Evolutionary conservation across 2,797 vertebrate species (phyloP).

Genomic region (Diglossa cyanea): DNA sequence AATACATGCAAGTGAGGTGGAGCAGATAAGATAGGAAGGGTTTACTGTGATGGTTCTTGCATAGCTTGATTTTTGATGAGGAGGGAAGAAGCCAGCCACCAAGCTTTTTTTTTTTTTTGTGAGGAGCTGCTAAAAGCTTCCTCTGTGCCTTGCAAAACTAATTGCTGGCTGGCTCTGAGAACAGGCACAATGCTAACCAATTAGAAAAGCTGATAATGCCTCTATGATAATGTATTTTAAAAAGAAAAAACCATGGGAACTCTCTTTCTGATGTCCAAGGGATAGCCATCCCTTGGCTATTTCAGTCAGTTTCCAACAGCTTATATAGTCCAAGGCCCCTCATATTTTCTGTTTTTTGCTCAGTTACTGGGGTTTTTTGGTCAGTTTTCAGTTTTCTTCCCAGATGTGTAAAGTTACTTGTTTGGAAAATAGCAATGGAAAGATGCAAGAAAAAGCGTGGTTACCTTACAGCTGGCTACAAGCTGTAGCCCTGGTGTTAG

Average conservation of each 20-base stretch:
- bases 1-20: background rate
- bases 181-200: background rate
- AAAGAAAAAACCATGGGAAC: background rate
- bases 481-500: background rate
- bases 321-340: background rate
- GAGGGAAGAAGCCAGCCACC: background rate
- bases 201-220: background rate
- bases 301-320: background rate
- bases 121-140: background rate
- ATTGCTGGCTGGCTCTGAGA: background rate
- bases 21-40: background rate
- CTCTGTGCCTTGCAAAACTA: background rate
- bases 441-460: background rate
- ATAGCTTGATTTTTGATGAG: background rate
- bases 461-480: background rate
- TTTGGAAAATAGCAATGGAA: background rate
- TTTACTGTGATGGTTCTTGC: background rate
- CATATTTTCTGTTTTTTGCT: background rate
- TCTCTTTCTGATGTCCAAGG: background rate
- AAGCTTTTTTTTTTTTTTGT: background rate
- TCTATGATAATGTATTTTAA: background rate
- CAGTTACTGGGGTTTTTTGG: background rate
- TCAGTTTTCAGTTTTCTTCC: background rate
- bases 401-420: background rate
- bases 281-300: background rate